Evolutionary conservation across 2,113 vertebrate species (phyloP), one percentile per base, ranked within the genome.

Genomic region (Chaenogobius annularis): DNA sequence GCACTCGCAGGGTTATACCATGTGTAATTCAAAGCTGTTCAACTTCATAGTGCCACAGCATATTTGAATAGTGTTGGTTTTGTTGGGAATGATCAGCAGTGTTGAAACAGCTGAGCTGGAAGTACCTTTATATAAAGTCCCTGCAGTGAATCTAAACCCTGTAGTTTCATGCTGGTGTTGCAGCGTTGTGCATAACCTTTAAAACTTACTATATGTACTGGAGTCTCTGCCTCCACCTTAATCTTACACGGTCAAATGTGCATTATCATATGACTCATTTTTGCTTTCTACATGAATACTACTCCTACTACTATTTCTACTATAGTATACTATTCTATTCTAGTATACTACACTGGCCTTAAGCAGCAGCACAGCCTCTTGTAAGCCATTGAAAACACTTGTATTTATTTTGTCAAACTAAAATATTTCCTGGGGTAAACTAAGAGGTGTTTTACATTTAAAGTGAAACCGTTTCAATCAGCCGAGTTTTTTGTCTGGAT

Each of bases 191-290:
- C 59, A 72, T 68, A 67, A 70, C 50, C 17, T 54, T 54, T 20
- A n/a, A 54, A 52, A 66, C 43, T 74, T 47, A 68, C 63, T n/a
- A n/a, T 61, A 80, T 71, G 46, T 54, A 44, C 55, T 65, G 13
- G 10, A 77, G 20, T 50, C 52, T 76, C 56, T 66, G 56, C 65
- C 50, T 56, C 22, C 62, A 59, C 46, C 44, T 20, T 72, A 48
- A 62, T 75, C 58, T 58, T 62, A 72, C 10, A 35, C 62, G 72
- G 84, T 72, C 17, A 83, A 70, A 50, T 19, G 48, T 52, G 19
- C 14, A 48, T 48, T 48, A 6, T 15, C 17, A 48, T 48, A 17
- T n/a, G n/a, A n/a, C 46, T 47, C 11, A 47, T 50, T 50, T 50
- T 50, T 50, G 47, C 17, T 50, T 31, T 31, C 26, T 31, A 31